These are phyloP conservation scores for Osmoderma eremita DNA, from an alignment of 2,888 invertebrate genomes.

Conservation along the genomic window DNA sequence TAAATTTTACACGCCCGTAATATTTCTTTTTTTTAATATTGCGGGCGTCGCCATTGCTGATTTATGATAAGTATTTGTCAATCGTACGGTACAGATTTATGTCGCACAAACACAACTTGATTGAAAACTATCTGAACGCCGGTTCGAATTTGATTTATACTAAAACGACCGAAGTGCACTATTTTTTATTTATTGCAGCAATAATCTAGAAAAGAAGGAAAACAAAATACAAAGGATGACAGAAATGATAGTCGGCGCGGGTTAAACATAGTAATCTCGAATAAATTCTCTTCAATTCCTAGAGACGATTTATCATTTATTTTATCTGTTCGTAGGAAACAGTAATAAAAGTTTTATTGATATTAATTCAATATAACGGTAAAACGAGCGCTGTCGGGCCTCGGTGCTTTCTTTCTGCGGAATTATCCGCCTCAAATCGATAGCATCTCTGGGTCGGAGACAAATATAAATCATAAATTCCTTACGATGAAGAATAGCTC, in stretches of 20 bases:
- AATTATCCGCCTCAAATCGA: slow-evolving; percentile 1
- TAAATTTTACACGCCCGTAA: neutral
- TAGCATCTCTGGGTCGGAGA: neutral
- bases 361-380: slow-evolving; percentile 33
- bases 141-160: slow-evolving; percentile 1
- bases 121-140: neutral
- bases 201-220: neutral
- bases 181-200: neutral
- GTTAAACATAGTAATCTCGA: slow-evolving; percentile 20
- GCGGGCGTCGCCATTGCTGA: neutral
- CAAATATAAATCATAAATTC: slow-evolving; percentile 21
- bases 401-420: neutral
- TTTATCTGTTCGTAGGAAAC: slow-evolving; percentile 11
- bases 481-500: slow-evolving; percentile 7
- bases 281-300: slow-evolving; percentile 24
- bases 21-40: too few relatives aligned
- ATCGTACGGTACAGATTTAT: neutral
- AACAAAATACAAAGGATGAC: neutral
- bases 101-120: neutral
- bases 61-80: slow-evolving; percentile 5
- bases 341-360: slow-evolving; percentile 36
- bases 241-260: slow-evolving; percentile 10
- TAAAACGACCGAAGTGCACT: neutral
- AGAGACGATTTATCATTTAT: slow-evolving; percentile 30
- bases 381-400: slow-evolving; percentile 3